These are phyloP conservation scores for Tympanuchus pallidicinctus DNA, from an alignment of 2,113 vertebrate species.

Conservation along the genomic window DNA sequence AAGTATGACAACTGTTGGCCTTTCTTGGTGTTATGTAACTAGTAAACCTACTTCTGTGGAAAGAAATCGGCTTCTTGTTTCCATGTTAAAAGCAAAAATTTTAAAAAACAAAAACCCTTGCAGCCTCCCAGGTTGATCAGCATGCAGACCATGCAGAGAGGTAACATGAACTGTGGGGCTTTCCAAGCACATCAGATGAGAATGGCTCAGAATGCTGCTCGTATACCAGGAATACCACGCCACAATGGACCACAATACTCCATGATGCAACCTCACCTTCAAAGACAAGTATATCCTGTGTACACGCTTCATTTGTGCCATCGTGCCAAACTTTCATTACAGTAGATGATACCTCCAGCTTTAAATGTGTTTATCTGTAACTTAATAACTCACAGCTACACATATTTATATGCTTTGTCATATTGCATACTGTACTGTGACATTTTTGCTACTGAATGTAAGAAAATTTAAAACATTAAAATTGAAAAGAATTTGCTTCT, in stretches of 20 bases:
- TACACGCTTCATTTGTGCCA: conserved; percentile 71
- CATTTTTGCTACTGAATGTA: neutral
- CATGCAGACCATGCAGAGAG: conserved; percentile 94
- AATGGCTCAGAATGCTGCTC: conserved; percentile 88
- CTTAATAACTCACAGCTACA: neutral
- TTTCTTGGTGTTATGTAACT: conserved; percentile 24
- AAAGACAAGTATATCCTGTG: conserved; percentile 93
- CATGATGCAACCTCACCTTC: conserved; percentile 98
- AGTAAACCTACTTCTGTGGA: conserved; percentile 32
- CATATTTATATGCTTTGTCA: neutral
- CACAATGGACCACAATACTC: conserved; percentile 93
- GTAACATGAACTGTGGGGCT: conserved; percentile 92
- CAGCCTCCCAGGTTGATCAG: conserved; percentile 98
- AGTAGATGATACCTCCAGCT: conserved; percentile 30
- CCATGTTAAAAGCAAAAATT: conserved; percentile 13
- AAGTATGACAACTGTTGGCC: conserved; percentile 32
- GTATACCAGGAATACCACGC: conserved; percentile 89
- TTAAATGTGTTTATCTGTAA: conserved; percentile 26
- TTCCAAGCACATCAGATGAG: conserved; percentile 96
- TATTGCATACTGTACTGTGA: conserved; percentile 9
- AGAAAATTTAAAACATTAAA: neutral
- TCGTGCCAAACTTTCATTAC: conserved; percentile 48
- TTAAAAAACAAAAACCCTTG: conserved; percentile 72
- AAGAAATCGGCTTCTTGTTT: conserved; percentile 48
- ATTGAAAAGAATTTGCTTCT: neutral